These are phyloP conservation scores for Agapornis canus DNA, from an alignment of 2,797 vertebrate species.

Conservation along the genomic window DNA sequence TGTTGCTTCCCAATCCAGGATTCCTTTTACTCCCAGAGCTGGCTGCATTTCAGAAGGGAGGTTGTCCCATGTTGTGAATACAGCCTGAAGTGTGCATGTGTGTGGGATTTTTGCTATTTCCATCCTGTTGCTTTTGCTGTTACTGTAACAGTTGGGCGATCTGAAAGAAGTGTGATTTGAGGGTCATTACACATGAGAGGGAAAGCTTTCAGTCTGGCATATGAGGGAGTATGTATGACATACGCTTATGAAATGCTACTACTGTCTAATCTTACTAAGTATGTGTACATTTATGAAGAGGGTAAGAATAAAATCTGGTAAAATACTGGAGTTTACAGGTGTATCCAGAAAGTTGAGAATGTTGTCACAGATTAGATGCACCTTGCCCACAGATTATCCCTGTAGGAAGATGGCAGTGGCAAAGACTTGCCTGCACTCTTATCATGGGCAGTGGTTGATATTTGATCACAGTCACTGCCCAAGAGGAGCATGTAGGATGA, in stretches of 20 bases:
- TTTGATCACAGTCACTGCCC: background rate
- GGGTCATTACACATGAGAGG: slow-evolving; percentile 14
- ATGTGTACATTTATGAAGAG: background rate
- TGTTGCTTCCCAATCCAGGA: background rate
- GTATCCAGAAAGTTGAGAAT: background rate
- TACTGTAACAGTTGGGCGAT: slow-evolving; percentile 43
- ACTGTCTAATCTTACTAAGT: background rate
- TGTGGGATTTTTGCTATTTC: background rate
- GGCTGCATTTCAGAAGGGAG: background rate
- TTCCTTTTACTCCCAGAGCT: background rate
- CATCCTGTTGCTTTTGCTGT: slow-evolving; percentile 32
- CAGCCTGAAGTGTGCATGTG: background rate
- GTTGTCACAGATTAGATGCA: background rate
- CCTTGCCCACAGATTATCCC: background rate
- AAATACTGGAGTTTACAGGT: background rate
- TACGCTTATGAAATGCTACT: background rate
- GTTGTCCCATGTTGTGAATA: background rate
- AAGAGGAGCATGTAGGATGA: accelerated
- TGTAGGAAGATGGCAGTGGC: background rate
- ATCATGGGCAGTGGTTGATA: accelerated
- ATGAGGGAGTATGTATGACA: background rate
- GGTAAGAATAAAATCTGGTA: background rate
- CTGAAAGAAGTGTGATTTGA: slow-evolving; percentile 42
- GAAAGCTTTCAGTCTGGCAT: slow-evolving; percentile 10
- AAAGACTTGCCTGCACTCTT: background rate